A percentile compares a stretch with the other conserved stretches of the same genome.
phyloP scores from a whole-genome alignment of 2,888 invertebrate genomes.

The Cheilosia grossa region DNA sequence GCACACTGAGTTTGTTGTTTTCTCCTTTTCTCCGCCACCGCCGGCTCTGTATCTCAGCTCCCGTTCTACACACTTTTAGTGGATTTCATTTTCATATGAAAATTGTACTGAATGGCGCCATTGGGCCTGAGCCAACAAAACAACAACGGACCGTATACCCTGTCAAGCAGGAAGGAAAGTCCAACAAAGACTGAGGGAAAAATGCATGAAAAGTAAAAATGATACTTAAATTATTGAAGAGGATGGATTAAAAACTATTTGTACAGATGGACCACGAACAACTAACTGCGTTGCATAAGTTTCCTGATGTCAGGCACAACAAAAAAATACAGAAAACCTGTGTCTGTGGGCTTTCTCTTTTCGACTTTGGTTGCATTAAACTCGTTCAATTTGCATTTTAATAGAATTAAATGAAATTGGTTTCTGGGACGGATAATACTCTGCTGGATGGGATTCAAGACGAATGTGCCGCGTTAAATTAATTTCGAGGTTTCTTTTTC shows the following conservation, averaged over 20 bases:
- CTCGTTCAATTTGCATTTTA: conserved; percentile 42
- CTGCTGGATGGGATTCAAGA: neutral
- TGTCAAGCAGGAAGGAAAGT: neutral
- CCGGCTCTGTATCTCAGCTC: neutral
- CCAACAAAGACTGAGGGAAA: neutral
- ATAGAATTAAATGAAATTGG: conserved; percentile 39
- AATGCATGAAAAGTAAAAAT: conserved; percentile 30
- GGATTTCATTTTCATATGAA: conserved; percentile 50
- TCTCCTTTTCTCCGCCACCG: neutral
- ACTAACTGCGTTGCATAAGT: conserved; percentile 20
- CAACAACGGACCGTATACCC: neutral
- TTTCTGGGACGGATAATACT: neutral
- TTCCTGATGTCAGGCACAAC: neutral
- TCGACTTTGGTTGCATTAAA: conserved; percentile 17
- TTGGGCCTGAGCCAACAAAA: conserved; percentile 40
- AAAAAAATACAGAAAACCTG: neutral
- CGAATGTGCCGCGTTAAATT: neutral
- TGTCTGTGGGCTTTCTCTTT: conserved; percentile 10
- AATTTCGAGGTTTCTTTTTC: conserved; percentile 1
- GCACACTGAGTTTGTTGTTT: neutral
- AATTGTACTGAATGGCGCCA: conserved; percentile 60
- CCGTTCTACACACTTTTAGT: conserved; percentile 14
- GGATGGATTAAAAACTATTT: conserved; percentile 6
- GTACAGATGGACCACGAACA: neutral
- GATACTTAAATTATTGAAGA: conserved; percentile 22